Evolutionary conservation across 2,113 vertebrate genomes (phyloP).

Genomic region (Caretta caretta): DNA sequence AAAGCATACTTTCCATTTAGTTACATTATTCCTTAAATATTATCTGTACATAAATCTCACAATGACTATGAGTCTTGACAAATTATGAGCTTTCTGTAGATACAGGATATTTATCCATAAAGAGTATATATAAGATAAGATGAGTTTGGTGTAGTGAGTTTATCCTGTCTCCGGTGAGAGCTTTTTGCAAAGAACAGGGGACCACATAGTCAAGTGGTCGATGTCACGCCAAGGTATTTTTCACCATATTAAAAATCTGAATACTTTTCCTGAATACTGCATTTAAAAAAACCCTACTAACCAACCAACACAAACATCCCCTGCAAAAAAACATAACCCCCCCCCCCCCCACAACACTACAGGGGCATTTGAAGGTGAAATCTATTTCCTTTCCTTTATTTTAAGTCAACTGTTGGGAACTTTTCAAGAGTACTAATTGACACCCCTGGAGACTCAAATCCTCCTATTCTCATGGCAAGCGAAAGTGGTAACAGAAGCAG

Average conservation of each 20-base stretch:
- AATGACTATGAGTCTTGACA: background rate
- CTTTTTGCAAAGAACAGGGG: background rate
- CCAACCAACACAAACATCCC: background rate
- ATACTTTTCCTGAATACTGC: background rate
- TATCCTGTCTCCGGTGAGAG: background rate
- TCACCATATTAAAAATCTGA: background rate
- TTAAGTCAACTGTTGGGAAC: background rate
- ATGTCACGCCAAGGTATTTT: background rate
- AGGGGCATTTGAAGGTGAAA: background rate
- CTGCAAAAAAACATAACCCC: too few species aligned
- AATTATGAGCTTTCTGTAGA: background rate
- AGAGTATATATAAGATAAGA: background rate
- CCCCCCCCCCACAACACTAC: background rate
- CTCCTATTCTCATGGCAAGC: constrained; percentile 21
- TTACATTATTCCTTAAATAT: background rate
- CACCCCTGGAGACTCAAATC: constrained; percentile 7
- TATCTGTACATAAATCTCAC: background rate
- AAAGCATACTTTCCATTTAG: background rate
- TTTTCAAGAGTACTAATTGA: background rate
- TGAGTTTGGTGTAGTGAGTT: background rate
- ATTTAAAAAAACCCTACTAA: too few species aligned
- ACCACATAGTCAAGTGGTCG: background rate
- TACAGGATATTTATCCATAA: too few species aligned
- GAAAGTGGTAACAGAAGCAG: rapidly evolving
- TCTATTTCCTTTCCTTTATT: constrained; percentile 3